Conservation (phyloP, 2,888 invertebrate genomes). For the Scaptomyza flava region DNA sequence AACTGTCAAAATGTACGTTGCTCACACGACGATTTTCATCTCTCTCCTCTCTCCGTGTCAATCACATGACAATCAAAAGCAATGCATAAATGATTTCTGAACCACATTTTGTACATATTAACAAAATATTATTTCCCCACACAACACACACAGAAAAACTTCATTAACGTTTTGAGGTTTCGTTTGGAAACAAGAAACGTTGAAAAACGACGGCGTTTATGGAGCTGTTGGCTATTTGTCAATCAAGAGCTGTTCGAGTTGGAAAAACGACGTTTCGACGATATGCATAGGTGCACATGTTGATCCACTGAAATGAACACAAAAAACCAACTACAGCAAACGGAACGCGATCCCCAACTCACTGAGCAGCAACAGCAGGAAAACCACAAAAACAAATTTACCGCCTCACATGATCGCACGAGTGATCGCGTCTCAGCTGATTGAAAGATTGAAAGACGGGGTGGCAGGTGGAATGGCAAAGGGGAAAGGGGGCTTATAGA, state of each 20-base stretch:
- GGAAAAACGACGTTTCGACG: conserved; percentile 65
- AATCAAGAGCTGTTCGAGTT: conserved; percentile 61
- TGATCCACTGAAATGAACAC: conserved; percentile 71
- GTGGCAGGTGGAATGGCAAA: not conserved
- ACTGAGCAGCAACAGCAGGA: conserved; percentile 75
- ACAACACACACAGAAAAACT: conserved; percentile 52
- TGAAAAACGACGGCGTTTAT: conserved; percentile 43
- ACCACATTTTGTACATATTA: conserved; percentile 61
- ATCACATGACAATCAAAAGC: conserved; percentile 64
- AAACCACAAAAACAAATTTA: conserved; percentile 84
- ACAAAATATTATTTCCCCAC: conserved; percentile 40
- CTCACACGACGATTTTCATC: conserved; percentile 43
- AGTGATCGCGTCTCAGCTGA: conserved; percentile 54
- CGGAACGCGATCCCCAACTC: conserved; percentile 26
- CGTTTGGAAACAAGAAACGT: conserved; percentile 32
- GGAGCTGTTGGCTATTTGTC: conserved; percentile 64
- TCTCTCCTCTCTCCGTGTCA: conserved; percentile 54
- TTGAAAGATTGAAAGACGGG: conserved; percentile 6
- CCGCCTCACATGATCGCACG: conserved; percentile 83
- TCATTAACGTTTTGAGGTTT: conserved; percentile 81
- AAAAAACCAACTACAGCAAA: conserved; percentile 20
- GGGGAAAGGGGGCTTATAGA: conserved; percentile 1
- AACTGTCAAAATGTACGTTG: conserved; percentile 28
- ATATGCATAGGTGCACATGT: conserved; percentile 85
- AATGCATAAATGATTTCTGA: conserved; percentile 70